Base-by-base conservation (phyloP, 2,797 vertebrate genomes). In the Decapterus maruadsi region DNA sequence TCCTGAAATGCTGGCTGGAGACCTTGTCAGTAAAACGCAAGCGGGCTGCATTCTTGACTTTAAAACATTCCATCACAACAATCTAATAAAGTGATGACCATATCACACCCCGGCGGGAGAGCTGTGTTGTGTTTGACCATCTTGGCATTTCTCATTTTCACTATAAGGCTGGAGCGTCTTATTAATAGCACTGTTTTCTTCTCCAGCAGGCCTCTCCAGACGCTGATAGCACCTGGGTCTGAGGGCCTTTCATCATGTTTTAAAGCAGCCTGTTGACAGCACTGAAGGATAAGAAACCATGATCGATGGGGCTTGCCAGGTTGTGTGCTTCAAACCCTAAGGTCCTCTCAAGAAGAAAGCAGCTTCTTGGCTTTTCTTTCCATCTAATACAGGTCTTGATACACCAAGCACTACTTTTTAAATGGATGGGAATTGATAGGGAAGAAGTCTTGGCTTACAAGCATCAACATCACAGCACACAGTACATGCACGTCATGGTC, bases 221-320 rank as follows among this genome's bases (percentile, higher is more conserved):
- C 70, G 4, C 53, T 64, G 66, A 83, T 64, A 72, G 84, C 80
- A 73, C 76, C 83, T 83, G 77, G 68, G 81, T 83, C 77, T 62
- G 65, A 81, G 66, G 38, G 75, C 72, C 61, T 60, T 89, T 87
- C 80, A 87, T 87, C 79, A 71, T 31, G 72, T 84, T 79, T 81
- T 79, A 81, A 87, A 89, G 81, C 68, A 72, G 75, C 71, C 69
- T 77, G 81, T 79, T 82, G 88, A 87, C 88, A 82, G 83, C 61
- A 16, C 45, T 3, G 73, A 66, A 13, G 72, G 78, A 86, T 81
- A 87, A 80, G 67, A 83, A 76, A 79, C 46, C 0, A 62, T 87
- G 84, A 90, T 75, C 69, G 84, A 92, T 82, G 84, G 71, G 20
- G 61, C 74, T 77, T 72, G 87, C 88, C 87, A 82, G 68, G 57